Evolutionary conservation across 2,888 invertebrate species (phyloP).

Genomic region (Drosophila limbata): DNA sequence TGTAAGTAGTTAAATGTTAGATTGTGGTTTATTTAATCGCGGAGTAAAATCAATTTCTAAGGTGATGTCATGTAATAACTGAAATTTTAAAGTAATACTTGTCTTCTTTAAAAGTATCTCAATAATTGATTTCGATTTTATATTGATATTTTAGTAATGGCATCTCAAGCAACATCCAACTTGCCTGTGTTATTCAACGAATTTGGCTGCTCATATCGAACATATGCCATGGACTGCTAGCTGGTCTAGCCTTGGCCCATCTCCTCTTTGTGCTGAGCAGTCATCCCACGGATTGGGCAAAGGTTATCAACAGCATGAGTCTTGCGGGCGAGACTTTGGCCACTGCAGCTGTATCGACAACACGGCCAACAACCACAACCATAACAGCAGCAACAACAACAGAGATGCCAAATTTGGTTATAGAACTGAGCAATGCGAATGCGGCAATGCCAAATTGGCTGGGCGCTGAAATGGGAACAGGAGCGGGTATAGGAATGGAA

Average conservation of each 20-base stretch:
- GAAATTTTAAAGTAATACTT: too few relatives aligned
- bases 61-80: too few relatives aligned
- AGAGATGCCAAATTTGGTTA: constrained; percentile 45
- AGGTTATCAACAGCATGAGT: constrained; percentile 78
- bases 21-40: too few relatives aligned
- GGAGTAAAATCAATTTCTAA: too few relatives aligned
- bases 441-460: constrained; percentile 33
- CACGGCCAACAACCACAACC: constrained; percentile 29
- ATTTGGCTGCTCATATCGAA: constrained; percentile 87
- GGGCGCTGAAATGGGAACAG: constrained; percentile 48
- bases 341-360: constrained; percentile 37
- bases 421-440: constrained; percentile 71
- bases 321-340: constrained; percentile 80
- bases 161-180: constrained; percentile 83
- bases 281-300: constrained; percentile 85
- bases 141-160: constrained; percentile 64
- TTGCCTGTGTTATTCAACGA: constrained; percentile 86
- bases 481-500: constrained; percentile 20
- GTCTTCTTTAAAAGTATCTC: too few relatives aligned
- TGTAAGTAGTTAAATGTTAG: too few relatives aligned
- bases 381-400: constrained; percentile 29
- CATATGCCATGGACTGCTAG: constrained; percentile 87
- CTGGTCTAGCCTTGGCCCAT: constrained; percentile 86
- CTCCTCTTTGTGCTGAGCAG: constrained; percentile 84
- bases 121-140: background rate